Conservation (phyloP, 2,888 invertebrate species). For the Epirrhoe tristata region DNA sequence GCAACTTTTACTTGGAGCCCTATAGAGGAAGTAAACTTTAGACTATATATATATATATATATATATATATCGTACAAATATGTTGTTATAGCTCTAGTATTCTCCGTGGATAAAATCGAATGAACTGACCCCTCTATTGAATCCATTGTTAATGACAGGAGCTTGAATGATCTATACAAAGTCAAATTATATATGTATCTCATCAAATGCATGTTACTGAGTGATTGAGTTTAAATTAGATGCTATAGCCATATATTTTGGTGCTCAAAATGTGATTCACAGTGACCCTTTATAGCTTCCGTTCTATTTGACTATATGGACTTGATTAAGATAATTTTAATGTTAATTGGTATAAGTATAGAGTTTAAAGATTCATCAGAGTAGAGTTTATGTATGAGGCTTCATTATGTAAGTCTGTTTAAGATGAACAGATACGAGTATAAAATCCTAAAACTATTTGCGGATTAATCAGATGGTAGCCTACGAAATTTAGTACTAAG, state of each 20-base stretch:
- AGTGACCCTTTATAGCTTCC: slow-evolving; percentile 64
- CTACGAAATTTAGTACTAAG: not conserved
- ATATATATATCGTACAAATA: not conserved
- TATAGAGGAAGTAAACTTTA: too few species aligned
- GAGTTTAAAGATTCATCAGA: slow-evolving; percentile 19
- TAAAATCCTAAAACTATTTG: not conserved
- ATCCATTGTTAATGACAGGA: not conserved
- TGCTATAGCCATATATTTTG: slow-evolving; percentile 59
- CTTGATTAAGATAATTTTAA: slow-evolving; percentile 14
- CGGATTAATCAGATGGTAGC: not conserved
- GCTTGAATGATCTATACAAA: slow-evolving; percentile 20
- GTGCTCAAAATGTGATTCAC: slow-evolving; percentile 73
- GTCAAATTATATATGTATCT: slow-evolving; percentile 49
- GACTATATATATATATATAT: too few species aligned
- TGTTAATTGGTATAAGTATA: slow-evolving; percentile 19
- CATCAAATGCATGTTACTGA: slow-evolving; percentile 56
- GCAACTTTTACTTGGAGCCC: not conserved
- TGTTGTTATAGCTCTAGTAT: not conserved
- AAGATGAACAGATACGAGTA: not conserved
- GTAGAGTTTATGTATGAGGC: slow-evolving; percentile 27
- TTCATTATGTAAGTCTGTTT: slow-evolving; percentile 1
- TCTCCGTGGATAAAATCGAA: not conserved
- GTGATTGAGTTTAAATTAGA: slow-evolving; percentile 51
- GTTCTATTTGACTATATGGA: slow-evolving; percentile 22
- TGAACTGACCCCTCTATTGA: not conserved